Base-by-base conservation (phyloP, 2,113 vertebrate genomes). In the Hipposideros armiger region DNA sequence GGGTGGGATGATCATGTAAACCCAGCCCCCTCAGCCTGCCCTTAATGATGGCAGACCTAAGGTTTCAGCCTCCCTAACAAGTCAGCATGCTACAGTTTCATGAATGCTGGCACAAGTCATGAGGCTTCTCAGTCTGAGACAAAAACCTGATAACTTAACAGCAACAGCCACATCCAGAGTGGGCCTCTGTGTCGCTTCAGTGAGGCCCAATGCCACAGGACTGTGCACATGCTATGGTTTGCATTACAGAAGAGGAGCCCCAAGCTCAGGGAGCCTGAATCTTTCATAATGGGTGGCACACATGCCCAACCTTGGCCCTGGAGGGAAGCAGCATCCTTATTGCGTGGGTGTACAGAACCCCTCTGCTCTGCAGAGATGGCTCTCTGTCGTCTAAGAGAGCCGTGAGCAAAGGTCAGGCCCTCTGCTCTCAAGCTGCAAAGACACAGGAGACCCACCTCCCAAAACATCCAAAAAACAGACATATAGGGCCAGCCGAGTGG, bases 371-470 rank as follows among this genome's bases (percentile, higher is more conserved):
- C 45, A 78, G 2, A 22, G 15, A 87, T 50, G 30, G 19, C 42
- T 11, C 78, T 73, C 26, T 17, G 1, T 9, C n/a, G 3, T 22
- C 30, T 72, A 32, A n/a, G 7, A 22, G 0, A 70, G 30, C 60
- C 45, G 20, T 67, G 60, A 72, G 60, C 47, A 22, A 54, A 78
- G 15, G 22, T 14, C 60, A 7, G 24, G 2, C 15, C 32, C 10
- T 42, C 73, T 76, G 42, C 36, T 52, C 24, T 30, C 7, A 73
- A 40, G 36, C 32, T 19, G 24, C 5, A 54, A 50, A 32, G 13
- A 90, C 24, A 85, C 26, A 28, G 17, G 19, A 56, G 14, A 58
- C 54, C n/a, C 11, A 11, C n/a, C 6, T 30, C n/a, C 47, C 54
- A 20, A 40, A 28, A 15, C 11, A 87, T 11, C 17, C 70, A 47